These are phyloP conservation scores for Microtus pennsylvanicus DNA, from an alignment of 2,113 vertebrate species.

Conservation along the genomic window DNA sequence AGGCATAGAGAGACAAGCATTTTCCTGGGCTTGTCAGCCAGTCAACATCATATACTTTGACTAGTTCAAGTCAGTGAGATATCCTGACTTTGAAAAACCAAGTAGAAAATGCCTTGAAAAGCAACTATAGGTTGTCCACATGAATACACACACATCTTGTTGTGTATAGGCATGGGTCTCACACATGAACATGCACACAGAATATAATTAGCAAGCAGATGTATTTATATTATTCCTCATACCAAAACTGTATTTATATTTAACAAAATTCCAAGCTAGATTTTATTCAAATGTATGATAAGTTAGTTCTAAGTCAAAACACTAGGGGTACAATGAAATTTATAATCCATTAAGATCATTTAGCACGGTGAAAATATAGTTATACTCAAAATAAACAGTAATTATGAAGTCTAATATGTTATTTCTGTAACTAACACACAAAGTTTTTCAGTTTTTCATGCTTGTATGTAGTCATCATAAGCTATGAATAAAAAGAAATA, in stretches of 20 bases:
- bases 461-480: background rate
- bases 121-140: background rate
- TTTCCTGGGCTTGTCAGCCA: background rate
- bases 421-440: background rate
- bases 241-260: background rate
- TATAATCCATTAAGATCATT: background rate
- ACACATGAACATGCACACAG: background rate
- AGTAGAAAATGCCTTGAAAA: background rate
- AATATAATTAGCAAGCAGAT: slow-evolving; percentile 8
- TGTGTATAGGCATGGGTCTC: background rate
- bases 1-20: background rate
- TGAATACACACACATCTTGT: too few relatives aligned
- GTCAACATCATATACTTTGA: background rate
- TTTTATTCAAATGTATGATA: background rate
- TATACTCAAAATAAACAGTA: background rate
- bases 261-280: background rate
- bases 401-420: background rate
- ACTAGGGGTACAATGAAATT: background rate
- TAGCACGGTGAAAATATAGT: background rate
- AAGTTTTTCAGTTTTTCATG: background rate
- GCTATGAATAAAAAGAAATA: background rate
- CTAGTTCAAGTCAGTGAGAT: background rate
- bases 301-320: background rate
- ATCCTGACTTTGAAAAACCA: background rate
- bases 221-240: background rate